Evolutionary conservation across 1,140 invertebrate species (phyloP), one percentile per base, ranked within the genome.

Genomic region (Pissodes strobi): DNA sequence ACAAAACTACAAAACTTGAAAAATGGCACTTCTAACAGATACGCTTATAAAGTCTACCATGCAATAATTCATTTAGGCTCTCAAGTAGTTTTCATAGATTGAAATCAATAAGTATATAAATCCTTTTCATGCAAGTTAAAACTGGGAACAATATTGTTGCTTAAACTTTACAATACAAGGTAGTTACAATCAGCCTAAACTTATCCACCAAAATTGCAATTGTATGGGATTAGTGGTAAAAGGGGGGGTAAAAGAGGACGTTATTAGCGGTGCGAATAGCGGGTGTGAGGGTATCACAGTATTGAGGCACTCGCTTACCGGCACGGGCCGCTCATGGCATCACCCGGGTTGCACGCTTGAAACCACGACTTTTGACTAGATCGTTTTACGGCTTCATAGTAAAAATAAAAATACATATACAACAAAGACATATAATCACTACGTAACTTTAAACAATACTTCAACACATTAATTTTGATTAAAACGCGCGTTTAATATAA

Each of bases 271-370:
- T 74, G 71, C 72, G 67, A 65, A 62, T 59, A 60, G 73, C 70
- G 67, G 66, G 64, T 73, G 73, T 75, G 71, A 76, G 71, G 72
- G 67, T 78, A 78, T 78, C 76, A 78, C 76, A 78, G 75, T 74
- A 67, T 72, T 67, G 70, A 76, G 75, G 75, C 76, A 76, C 75
- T 78, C 75, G 74, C 76, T 74, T 72, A 64, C 62, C 62, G 71
- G 69, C 69, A 69, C 71, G 59, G 67, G 56, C 67, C 63, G 67
- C 55, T 63, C n/a, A n/a, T n/a, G n/a, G n/a, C n/a, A n/a, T n/a
- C n/a, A n/a, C n/a, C n/a, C n/a, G n/a, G n/a, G n/a, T n/a, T n/a
- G 51, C 51, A 34, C 41, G 12, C 18, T 51, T 64, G 41, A 57
- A 65, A 61, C 45, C 45, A 69, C 59, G 17, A 64, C 22, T 49